Conservation (phyloP, 2,888 invertebrate genomes). For the Smittia sp. region DNA sequence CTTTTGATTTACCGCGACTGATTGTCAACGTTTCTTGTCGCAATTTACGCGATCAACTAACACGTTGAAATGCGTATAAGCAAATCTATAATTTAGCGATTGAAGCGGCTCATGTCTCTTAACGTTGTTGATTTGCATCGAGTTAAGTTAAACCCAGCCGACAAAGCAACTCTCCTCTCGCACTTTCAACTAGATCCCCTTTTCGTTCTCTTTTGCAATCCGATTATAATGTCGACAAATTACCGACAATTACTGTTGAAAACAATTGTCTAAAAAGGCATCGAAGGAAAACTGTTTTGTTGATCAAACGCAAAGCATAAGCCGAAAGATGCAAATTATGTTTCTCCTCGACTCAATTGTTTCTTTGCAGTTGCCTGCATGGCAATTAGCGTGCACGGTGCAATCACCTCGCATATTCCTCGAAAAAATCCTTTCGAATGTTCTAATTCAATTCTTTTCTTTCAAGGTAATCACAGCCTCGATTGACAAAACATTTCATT, state of each 20-base stretch:
- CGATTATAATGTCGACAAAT: constrained; percentile 31
- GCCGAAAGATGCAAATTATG: constrained; percentile 13
- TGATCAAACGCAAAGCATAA: neutral
- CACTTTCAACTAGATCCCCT: constrained; percentile 23
- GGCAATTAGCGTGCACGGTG: neutral
- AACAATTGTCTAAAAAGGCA: constrained; percentile 12
- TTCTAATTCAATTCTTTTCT: constrained; percentile 18
- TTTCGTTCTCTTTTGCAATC: neutral
- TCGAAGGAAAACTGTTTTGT: neutral
- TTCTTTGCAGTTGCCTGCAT: neutral
- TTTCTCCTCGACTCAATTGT: neutral
- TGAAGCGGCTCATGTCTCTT: neutral
- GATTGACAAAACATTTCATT: no score
- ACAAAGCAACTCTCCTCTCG: neutral
- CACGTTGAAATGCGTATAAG: neutral
- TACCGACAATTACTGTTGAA: constrained; percentile 21
- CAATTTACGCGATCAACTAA: neutral
- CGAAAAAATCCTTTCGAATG: neutral
- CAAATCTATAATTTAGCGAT: constrained; percentile 4
- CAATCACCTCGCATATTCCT: neutral
- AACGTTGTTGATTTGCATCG: neutral
- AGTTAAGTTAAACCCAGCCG: neutral
- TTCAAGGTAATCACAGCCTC: constrained; percentile 19
- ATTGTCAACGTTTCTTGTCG: neutral
- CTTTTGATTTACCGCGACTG: no score